Evolutionary conservation across 2,113 vertebrate species (phyloP), one percentile per base, ranked within the genome.

Genomic region (Ammodytes dubius): DNA sequence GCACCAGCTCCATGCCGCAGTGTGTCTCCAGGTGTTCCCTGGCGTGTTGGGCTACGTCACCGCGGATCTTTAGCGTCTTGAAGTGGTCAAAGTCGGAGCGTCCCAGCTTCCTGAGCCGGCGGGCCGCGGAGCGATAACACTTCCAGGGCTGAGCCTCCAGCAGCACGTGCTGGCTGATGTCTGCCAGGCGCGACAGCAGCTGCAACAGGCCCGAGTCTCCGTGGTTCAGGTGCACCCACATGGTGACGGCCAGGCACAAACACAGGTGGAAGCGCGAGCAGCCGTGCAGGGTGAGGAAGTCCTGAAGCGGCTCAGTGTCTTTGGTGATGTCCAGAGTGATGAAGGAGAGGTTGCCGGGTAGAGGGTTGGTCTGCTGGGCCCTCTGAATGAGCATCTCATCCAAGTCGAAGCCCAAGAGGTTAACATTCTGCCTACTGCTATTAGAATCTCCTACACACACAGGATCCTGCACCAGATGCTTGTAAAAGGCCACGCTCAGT

Each of bases 151-250:
- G 98, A 0, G 96, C 97, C 78, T 99, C 98, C 11, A 99, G 85
- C 47, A 99, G 94, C 58, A 99, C 90, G 78, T 95, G 95, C 43
- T 56, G 72, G 79, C 96, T 96, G 45, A 96, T 70, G 4, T 95
- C 95, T 19, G 97, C 94, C 12, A 99, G 93, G 17, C 80, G 85
- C 10, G 95, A 90, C 15, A 99, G 95, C 70, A 99, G 94, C 49
- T 83, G 92, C 80, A 95, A 67, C 45, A 99, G 94, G 12, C 95
- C 97, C 0, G 69, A 53, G 63, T 99, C 98, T 0, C 98, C 97
- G 0, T 99, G 97, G 88, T 98, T 96, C 68, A 99, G 88, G 83
- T 99, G 98, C 83, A 99, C 96, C 98, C 98, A 99, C 98, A 99
- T 99, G 8, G 97, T 99, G 79, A 99, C 91, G 0, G 98, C 98